Conservation (phyloP, 2,888 invertebrate genomes). For the Nomada fucata region DNA sequence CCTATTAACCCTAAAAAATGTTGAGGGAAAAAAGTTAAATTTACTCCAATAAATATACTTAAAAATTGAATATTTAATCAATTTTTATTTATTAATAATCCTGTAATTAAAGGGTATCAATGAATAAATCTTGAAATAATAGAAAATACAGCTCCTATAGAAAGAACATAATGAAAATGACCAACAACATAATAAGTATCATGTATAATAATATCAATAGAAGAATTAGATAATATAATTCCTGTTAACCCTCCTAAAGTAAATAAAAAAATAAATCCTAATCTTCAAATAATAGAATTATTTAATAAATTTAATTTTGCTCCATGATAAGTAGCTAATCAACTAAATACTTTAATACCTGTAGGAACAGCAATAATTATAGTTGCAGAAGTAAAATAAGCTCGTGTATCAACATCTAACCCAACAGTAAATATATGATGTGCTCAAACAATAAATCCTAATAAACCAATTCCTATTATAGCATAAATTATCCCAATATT, state of each 20-base stretch:
- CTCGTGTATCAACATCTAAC: conserved; percentile 93
- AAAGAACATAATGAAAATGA: conserved; percentile 51
- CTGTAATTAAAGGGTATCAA: conserved; percentile 39
- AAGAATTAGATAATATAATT: conserved; percentile 45
- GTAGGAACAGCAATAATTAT: conserved; percentile 95
- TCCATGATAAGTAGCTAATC: conserved; percentile 37
- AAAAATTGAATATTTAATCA: conserved; percentile 29
- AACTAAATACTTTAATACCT: conserved; percentile 92
- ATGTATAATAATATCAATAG: conserved; percentile 56
- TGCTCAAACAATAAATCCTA: conserved; percentile 94
- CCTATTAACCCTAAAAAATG: conserved; percentile 45
- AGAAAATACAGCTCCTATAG: conserved; percentile 38
- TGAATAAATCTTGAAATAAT: conserved; percentile 48
- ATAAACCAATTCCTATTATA: conserved; percentile 91
- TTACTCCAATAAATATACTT: conserved; percentile 16
- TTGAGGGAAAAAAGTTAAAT: conserved; percentile 44
- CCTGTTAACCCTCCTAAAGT: conserved; percentile 28
- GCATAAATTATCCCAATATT: conserved; percentile 92
- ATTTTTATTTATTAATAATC: conserved; percentile 18
- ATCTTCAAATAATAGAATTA: conserved; percentile 86
- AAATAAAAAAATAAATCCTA: conserved; percentile 68
- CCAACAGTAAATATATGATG: conserved; percentile 95
- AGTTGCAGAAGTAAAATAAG: conserved; percentile 93
- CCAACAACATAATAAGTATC: conserved; percentile 63
- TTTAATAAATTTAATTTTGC: conserved; percentile 86